Evolutionary conservation across 2,888 invertebrate genomes (phyloP), one percentile per base, ranked within the genome.

Genomic region (Listrodromus nycthemerus): DNA sequence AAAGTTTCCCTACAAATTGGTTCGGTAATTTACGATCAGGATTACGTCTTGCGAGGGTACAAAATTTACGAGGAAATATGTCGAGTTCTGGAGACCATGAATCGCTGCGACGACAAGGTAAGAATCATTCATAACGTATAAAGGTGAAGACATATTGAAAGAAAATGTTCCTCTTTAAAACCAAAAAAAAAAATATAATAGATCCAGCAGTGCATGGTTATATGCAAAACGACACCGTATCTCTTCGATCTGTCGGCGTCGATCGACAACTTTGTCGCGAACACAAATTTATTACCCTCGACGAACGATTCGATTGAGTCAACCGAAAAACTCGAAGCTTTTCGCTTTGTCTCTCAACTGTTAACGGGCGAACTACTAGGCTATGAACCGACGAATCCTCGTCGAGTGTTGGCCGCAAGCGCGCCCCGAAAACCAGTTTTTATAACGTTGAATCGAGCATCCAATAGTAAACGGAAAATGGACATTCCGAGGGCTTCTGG

Each of bases 331-430:
- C 77, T 89, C 19, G 78, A 76, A 21, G 87, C 84, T 30, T 90
- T 92, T 30, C 30, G 84, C 24, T 80, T 87, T 37, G 85, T 92
- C 10, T 82, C 80, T 1, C 87, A 90, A 55, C 83, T 92, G 37
- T 80, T 92, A 8, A 92, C 91, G 7, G 91, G 90, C n/a, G 91
- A 92, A 84, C 86, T 92, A 27, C 71, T 91, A 8, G 90, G 86
- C 37, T 55, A 89, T 24, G 86, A 91, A 63, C 63, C 85, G 7
- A 82, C 89, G 2, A 81, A 89, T 85, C 89, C 91, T 3, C 73
- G 83, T 63, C 67, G 83, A 33, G 81, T 91, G 52, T 73, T 91
- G 67, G 81, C 79, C 10, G 88, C 89, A 13, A 91, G 89, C 48
- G 80, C 86, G 10, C 88, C 86, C 0, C 90, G 83, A 67, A 91